Evolutionary conservation across 2,797 vertebrate genomes (phyloP).

Genomic region (Aulostomus chinensis): DNA sequence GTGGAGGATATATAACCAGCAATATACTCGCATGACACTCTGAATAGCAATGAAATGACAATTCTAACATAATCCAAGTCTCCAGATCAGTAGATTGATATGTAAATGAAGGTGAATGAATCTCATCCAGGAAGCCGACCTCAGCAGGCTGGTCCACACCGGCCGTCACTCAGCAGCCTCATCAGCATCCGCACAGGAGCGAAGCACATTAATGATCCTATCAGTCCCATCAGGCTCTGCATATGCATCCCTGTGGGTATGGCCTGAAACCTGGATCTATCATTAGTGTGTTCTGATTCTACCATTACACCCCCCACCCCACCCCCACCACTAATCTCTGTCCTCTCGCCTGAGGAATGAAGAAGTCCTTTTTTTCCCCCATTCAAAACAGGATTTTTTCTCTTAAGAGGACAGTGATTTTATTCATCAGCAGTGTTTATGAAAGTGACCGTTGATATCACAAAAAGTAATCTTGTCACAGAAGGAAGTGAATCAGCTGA

Average conservation of each 20-base stretch:
- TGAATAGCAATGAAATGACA: constrained; percentile 57
- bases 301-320: constrained; percentile 45
- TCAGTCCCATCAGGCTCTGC: constrained; percentile 32
- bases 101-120: constrained; percentile 66
- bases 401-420: too few relatives aligned
- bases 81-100: constrained; percentile 55
- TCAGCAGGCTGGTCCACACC: constrained; percentile 20
- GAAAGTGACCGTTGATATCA: too few relatives aligned
- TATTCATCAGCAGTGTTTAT: too few relatives aligned
- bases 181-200: constrained; percentile 33
- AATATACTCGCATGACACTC: constrained; percentile 28
- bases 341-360: constrained; percentile 51
- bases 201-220: constrained; percentile 36
- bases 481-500: too few relatives aligned
- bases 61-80: constrained; percentile 46
- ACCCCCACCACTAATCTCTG: constrained; percentile 34
- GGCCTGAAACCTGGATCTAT: constrained; percentile 58
- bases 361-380: too few relatives aligned
- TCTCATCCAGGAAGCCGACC: constrained; percentile 57
- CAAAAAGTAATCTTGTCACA: too few relatives aligned
- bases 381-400: too few relatives aligned
- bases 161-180: constrained; percentile 59
- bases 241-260: constrained; percentile 44
- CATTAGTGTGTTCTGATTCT: constrained; percentile 56
- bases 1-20: constrained; percentile 23